Conservation (phyloP, 2,888 invertebrate genomes). For the Empis stercorea region DNA sequence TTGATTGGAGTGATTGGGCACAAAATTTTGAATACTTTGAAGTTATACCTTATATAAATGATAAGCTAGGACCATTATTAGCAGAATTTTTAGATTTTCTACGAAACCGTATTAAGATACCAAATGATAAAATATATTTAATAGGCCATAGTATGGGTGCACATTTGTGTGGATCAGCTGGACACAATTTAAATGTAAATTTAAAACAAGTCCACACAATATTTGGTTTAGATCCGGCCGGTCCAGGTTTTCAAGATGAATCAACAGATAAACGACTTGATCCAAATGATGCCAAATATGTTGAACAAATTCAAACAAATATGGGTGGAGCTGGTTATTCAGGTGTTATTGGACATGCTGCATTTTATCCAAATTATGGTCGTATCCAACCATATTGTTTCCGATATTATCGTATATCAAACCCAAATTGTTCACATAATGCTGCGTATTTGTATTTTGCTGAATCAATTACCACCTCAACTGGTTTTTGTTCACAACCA, state of each 20-base stretch:
- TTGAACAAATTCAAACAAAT: constrained; percentile 5
- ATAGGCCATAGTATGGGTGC: constrained; percentile 37
- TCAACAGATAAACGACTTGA: constrained; percentile 23
- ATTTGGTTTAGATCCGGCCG: constrained; percentile 34
- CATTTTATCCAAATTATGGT: no score
- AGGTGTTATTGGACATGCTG: no score
- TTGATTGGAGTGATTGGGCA: constrained; percentile 26
- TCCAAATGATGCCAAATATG: neutral
- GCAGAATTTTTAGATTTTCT: constrained; percentile 28
- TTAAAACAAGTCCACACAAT: constrained; percentile 33
- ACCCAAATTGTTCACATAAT: no score
- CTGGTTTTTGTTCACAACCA: no score
- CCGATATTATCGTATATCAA: no score
- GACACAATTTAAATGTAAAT: no score
- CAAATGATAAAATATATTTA: constrained; percentile 25
- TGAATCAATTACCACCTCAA: no score
- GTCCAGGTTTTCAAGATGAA: constrained; percentile 26
- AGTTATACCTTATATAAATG: constrained; percentile 23
- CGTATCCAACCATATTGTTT: no score
- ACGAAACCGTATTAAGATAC: constrained; percentile 18
- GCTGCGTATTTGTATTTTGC: no score
- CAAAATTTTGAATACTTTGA: constrained; percentile 23
- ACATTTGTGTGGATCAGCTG: no score
- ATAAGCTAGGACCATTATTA: constrained; percentile 21
- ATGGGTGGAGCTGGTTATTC: neutral